Percentiles rank a stretch among this genome's conserved stretches.
phyloP scores from a whole-genome alignment of 2,888 invertebrate species.

The Diabrotica balteata region DNA sequence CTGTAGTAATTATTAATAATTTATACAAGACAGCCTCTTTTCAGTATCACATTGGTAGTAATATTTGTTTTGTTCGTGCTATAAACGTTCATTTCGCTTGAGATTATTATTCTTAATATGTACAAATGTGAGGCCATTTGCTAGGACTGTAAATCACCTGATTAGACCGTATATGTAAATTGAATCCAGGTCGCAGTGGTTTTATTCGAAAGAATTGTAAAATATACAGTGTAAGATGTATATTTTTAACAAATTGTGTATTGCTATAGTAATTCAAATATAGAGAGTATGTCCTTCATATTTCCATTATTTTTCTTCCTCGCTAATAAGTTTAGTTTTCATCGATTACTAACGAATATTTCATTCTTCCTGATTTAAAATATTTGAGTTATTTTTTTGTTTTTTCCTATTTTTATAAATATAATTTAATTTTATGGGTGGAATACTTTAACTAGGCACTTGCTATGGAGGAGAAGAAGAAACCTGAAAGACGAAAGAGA shows the following conservation, averaged over 20 bases:
- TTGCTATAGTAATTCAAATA: not conserved
- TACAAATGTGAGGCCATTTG: constrained; percentile 14
- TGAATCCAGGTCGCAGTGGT: constrained; percentile 17
- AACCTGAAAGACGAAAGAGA: too few species aligned
- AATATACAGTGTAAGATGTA: constrained; percentile 8
- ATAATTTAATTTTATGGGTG: too few species aligned
- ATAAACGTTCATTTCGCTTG: not conserved
- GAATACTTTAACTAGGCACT: too few species aligned
- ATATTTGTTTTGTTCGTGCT: constrained; percentile 2
- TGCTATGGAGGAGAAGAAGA: too few species aligned
- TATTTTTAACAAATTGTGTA: not conserved
- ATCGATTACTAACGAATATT: too few species aligned
- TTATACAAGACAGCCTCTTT: too few species aligned
- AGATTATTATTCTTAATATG: constrained; percentile 15
- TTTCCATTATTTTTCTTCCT: not conserved
- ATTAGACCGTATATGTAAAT: constrained; percentile 28
- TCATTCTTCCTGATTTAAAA: too few species aligned
- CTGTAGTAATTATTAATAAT: too few species aligned
- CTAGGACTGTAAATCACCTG: constrained; percentile 24
- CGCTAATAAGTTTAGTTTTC: too few species aligned
- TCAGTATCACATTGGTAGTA: not conserved
- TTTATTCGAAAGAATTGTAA: constrained; percentile 13
- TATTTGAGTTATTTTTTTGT: too few species aligned
- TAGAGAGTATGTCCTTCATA: not conserved
- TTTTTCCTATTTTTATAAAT: too few species aligned